These are phyloP conservation scores for Drosophila lacertosa DNA, from an alignment of 1,140 invertebrate species.

Conservation along the genomic window DNA sequence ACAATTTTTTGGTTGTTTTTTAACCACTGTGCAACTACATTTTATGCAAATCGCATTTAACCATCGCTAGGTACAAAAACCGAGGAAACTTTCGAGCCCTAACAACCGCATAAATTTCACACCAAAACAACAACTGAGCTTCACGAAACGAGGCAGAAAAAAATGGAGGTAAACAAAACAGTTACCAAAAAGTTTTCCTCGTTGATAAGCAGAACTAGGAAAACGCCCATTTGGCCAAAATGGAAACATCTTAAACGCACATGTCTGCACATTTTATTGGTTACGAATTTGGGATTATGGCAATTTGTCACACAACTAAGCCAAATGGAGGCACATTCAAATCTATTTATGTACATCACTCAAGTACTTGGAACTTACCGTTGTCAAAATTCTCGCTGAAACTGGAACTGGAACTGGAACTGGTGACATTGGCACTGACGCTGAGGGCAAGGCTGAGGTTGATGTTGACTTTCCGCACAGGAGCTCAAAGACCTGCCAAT, in stretches of 20 bases:
- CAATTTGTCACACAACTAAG: constrained; percentile 62
- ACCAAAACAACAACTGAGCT: constrained; percentile 51
- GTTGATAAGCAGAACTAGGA: constrained; percentile 40
- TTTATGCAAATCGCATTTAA: constrained; percentile 56
- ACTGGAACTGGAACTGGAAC: constrained; percentile 1
- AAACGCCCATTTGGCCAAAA: constrained; percentile 31
- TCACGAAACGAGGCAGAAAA: constrained; percentile 14
- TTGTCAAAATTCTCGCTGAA: not conserved
- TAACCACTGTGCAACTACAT: constrained; percentile 29
- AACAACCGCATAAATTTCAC: constrained; percentile 80
- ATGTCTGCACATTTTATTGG: constrained; percentile 24
- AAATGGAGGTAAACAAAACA: not conserved
- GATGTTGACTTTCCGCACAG: constrained; percentile 79
- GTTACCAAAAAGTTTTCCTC: constrained; percentile 20
- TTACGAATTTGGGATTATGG: constrained; percentile 39
- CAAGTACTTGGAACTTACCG: constrained; percentile 43
- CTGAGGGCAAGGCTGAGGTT: constrained; percentile 6
- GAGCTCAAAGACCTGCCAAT: constrained; percentile 88
- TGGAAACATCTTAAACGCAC: constrained; percentile 31
- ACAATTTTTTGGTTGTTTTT: not conserved
- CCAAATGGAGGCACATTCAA: constrained; percentile 51
- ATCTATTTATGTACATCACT: constrained; percentile 33
- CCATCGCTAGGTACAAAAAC: constrained; percentile 42
- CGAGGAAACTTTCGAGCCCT: constrained; percentile 48
- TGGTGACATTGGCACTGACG: constrained; percentile 29